Conservation (phyloP, 2,888 invertebrate species). For the Atethmia centrago region DNA sequence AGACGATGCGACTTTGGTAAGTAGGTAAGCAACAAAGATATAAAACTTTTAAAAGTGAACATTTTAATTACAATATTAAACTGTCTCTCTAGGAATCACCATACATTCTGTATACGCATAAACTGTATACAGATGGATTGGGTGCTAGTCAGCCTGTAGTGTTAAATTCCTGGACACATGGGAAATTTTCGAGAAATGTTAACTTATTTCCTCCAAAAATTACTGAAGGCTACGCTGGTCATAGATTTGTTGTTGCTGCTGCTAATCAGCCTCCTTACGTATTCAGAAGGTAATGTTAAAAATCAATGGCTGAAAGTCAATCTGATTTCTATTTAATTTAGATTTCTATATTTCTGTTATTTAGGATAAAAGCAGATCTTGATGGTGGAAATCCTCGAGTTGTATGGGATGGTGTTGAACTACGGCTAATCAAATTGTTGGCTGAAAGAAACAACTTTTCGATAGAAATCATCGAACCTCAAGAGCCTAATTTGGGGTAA, state of each 20-base stretch:
- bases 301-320: background rate
- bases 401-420: constrained; percentile 94
- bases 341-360: constrained; percentile 23
- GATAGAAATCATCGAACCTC: constrained; percentile 92
- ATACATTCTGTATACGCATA: constrained; percentile 94
- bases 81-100: constrained; percentile 90
- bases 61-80: background rate
- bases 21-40: constrained; percentile 53
- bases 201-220: constrained; percentile 93
- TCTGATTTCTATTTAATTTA: background rate
- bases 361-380: constrained; percentile 82
- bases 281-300: constrained; percentile 89
- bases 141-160: constrained; percentile 93
- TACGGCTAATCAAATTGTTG: constrained; percentile 91
- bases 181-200: constrained; percentile 91
- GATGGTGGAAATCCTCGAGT: constrained; percentile 86
- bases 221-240: constrained; percentile 93
- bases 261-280: constrained; percentile 94
- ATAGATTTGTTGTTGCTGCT: constrained; percentile 93
- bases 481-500: constrained; percentile 82
- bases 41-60: background rate
- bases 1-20: constrained; percentile 84
- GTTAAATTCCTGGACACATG: constrained; percentile 93
- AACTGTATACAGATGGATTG: constrained; percentile 93
- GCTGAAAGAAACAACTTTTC: constrained; percentile 93